These are phyloP conservation scores for Rosalia funebris DNA, from an alignment of 2,888 invertebrate genomes.

Conservation along the genomic window DNA sequence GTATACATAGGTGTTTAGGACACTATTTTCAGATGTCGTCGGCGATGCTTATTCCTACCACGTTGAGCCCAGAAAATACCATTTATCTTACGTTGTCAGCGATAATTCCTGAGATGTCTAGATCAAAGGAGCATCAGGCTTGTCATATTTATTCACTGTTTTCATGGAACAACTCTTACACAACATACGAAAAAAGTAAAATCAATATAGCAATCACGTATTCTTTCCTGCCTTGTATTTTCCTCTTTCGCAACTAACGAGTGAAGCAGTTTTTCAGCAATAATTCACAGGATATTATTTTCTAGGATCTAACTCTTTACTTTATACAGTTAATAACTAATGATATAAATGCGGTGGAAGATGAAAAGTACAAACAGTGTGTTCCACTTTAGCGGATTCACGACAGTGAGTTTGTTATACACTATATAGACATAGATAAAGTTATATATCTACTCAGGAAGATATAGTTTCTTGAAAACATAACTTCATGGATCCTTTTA, in stretches of 20 bases:
- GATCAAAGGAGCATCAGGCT: conserved; percentile 5
- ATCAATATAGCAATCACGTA: conserved; percentile 2
- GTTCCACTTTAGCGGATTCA: too few species aligned
- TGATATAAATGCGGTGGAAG: too few species aligned
- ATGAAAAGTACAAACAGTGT: too few species aligned
- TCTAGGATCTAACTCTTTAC: too few species aligned
- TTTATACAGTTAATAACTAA: too few species aligned
- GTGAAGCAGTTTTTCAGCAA: neutral
- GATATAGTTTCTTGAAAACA: too few species aligned
- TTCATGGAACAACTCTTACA: neutral
- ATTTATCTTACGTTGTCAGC: conserved; percentile 5
- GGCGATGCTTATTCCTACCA: neutral
- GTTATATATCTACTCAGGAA: too few species aligned
- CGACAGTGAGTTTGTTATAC: too few species aligned
- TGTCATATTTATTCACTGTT: conserved; percentile 2
- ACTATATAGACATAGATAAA: too few species aligned
- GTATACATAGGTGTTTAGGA: neutral
- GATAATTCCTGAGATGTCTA: conserved; percentile 10
- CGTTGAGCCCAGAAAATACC: neutral
- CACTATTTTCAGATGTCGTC: neutral
- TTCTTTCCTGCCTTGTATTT: neutral
- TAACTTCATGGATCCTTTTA: too few species aligned
- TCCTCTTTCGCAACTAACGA: neutral
- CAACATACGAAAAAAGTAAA: neutral
- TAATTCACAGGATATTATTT: neutral